phyloP scores from a whole-genome alignment of 2,888 invertebrate species.

The Isoperla grammatica region DNA sequence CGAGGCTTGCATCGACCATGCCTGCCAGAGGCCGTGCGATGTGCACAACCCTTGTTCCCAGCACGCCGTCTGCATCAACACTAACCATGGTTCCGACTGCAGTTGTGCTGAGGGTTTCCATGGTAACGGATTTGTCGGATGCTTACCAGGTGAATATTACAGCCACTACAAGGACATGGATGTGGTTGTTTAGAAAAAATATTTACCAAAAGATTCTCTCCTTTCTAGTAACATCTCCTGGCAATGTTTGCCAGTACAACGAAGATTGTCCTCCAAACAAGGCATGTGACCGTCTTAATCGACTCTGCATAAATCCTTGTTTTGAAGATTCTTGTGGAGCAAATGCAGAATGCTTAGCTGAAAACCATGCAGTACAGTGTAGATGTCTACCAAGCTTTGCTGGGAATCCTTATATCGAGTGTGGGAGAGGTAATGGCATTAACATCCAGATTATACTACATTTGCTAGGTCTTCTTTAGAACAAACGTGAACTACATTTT shows the following conservation, averaged over 20 bases:
- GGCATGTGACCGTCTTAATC: slow-evolving; percentile 75
- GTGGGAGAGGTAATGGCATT: slow-evolving; percentile 51
- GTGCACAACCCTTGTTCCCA: slow-evolving; percentile 77
- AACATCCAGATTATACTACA: neutral
- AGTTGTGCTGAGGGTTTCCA: slow-evolving; percentile 80
- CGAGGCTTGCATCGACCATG: slow-evolving; percentile 79
- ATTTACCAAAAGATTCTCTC: slow-evolving; percentile 13
- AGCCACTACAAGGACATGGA: neutral
- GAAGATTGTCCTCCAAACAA: slow-evolving; percentile 86
- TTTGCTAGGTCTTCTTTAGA: neutral
- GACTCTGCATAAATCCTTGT: slow-evolving; percentile 79
- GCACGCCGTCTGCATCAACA: slow-evolving; percentile 81
- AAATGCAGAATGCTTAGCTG: slow-evolving; percentile 71
- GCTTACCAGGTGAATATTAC: slow-evolving; percentile 59
- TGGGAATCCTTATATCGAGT: slow-evolving; percentile 73
- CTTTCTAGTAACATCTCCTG: slow-evolving; percentile 44
- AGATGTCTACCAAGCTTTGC: slow-evolving; percentile 65
- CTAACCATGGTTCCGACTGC: slow-evolving; percentile 81
- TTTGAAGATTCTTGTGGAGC: slow-evolving; percentile 73
- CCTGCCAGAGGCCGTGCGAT: slow-evolving; percentile 83
- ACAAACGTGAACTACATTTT: neutral
- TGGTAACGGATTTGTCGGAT: slow-evolving; percentile 79
- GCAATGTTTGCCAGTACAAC: slow-evolving; percentile 77
- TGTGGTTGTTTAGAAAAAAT: neutral
- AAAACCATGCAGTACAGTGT: slow-evolving; percentile 71